These are phyloP conservation scores for Schizopygopsis malacanthus DNA, from an alignment of 2,797 vertebrate species.

Conservation along the genomic window DNA sequence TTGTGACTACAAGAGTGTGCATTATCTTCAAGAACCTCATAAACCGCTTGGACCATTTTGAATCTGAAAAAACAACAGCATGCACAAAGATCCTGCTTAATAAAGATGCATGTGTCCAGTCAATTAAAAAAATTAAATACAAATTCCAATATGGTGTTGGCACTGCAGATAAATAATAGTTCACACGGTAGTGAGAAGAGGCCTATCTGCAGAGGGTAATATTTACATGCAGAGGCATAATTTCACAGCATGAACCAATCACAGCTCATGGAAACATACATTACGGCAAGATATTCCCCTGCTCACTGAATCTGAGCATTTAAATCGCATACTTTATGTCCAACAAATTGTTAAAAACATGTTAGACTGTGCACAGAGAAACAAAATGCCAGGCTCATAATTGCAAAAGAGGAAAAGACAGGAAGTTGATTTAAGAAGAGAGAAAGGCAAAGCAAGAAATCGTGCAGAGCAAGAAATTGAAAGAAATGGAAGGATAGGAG, in stretches of 20 bases:
- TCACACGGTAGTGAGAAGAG: background rate
- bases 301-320: background rate
- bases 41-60: slow-evolving; percentile 9
- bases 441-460: slow-evolving; percentile 18
- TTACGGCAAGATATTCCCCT: background rate
- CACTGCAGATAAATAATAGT: slow-evolving; percentile 20
- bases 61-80: background rate
- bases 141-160: background rate
- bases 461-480: slow-evolving; percentile 3
- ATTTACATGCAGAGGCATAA: slow-evolving; percentile 23
- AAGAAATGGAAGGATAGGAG: slow-evolving; percentile 12
- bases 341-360: slow-evolving; percentile 51
- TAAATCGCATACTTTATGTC: slow-evolving; percentile 38
- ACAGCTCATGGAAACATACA: background rate
- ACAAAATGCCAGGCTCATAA: background rate
- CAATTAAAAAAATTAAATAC: background rate
- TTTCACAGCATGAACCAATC: slow-evolving; percentile 7
- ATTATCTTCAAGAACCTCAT: background rate
- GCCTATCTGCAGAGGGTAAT: background rate
- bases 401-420: slow-evolving; percentile 12
- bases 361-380: slow-evolving; percentile 12
- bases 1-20: background rate
- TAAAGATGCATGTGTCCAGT: slow-evolving; percentile 35
- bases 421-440: background rate
- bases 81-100: background rate